phyloP scores from a whole-genome alignment of 2,113 vertebrate species.

The Bettongia penicillata region DNA sequence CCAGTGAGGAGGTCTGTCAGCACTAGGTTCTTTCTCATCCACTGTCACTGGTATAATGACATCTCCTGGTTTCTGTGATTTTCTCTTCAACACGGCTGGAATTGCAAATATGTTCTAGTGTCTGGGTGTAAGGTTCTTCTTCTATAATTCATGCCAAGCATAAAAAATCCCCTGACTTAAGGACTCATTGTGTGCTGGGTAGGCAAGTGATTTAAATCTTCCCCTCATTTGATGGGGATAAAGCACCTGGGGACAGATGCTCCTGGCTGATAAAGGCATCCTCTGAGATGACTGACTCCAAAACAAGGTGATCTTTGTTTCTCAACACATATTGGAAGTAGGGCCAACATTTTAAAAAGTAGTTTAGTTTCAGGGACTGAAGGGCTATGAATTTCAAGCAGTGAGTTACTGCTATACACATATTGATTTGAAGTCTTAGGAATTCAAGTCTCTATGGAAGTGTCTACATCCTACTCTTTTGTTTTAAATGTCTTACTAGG shows the following conservation, averaged over 20 bases:
- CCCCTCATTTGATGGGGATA: conserved; percentile 63
- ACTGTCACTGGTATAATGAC: conserved; percentile 82
- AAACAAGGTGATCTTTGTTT: conserved; percentile 48
- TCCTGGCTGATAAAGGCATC: conserved; percentile 42
- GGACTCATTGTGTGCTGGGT: conserved; percentile 67
- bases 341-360: conserved; percentile 25
- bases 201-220: conserved; percentile 67
- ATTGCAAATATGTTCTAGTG: conserved; percentile 78
- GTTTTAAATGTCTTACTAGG: background rate
- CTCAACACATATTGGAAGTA: background rate
- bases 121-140: conserved; percentile 76
- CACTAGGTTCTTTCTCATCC: conserved; percentile 79
- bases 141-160: conserved; percentile 80
- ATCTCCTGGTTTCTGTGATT: conserved; percentile 82
- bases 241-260: conserved; percentile 32
- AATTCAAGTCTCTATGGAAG: background rate
- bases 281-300: conserved; percentile 29
- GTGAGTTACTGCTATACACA: conserved; percentile 41
- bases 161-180: conserved; percentile 82
- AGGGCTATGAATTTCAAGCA: conserved; percentile 32
- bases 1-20: conserved; percentile 82
- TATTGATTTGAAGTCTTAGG: background rate
- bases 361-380: conserved; percentile 17
- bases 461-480: background rate
- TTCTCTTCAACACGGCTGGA: conserved; percentile 77